These are phyloP conservation scores for Agrypnus murinus DNA, from an alignment of 2,888 invertebrate genomes.

Conservation along the genomic window DNA sequence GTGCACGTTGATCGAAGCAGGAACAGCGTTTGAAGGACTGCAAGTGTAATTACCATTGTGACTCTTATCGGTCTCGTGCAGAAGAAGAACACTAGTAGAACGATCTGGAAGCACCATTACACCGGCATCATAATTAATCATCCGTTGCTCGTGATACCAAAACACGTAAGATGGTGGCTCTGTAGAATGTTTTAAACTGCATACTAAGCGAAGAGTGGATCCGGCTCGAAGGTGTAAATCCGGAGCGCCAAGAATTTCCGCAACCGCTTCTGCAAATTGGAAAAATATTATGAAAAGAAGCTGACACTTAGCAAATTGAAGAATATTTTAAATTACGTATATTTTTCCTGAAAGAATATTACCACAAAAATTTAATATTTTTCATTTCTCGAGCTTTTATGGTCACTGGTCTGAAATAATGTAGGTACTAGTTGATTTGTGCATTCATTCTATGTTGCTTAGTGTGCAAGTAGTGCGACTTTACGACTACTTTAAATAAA, in stretches of 20 bases:
- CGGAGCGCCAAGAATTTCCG: slow-evolving; percentile 76
- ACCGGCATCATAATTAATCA: slow-evolving; percentile 78
- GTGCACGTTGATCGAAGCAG: slow-evolving; percentile 80
- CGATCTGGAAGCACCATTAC: slow-evolving; percentile 74
- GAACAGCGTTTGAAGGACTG: slow-evolving; percentile 78
- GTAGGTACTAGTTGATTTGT: too few species aligned
- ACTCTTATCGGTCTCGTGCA: slow-evolving; percentile 76
- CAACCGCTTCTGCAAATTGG: slow-evolving; percentile 72
- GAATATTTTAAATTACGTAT: too few species aligned
- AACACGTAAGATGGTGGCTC: slow-evolving; percentile 77
- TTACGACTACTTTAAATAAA: too few species aligned
- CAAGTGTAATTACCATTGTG: slow-evolving; percentile 84
- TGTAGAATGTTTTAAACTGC: slow-evolving; percentile 74
- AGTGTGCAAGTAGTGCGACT: too few species aligned
- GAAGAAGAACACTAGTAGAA: slow-evolving; percentile 80
- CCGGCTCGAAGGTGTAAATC: slow-evolving; percentile 77
- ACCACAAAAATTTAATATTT: too few species aligned
- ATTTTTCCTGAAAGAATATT: too few species aligned
- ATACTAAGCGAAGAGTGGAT: slow-evolving; percentile 75
- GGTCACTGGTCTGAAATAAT: too few species aligned
- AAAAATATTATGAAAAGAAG: background rate
- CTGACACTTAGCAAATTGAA: too few species aligned
- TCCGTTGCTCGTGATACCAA: slow-evolving; percentile 77
- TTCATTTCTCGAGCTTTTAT: too few species aligned
- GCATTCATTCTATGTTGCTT: too few species aligned